Conservation (phyloP, 2,888 invertebrate species). For the Mellilla xanthometata region DNA sequence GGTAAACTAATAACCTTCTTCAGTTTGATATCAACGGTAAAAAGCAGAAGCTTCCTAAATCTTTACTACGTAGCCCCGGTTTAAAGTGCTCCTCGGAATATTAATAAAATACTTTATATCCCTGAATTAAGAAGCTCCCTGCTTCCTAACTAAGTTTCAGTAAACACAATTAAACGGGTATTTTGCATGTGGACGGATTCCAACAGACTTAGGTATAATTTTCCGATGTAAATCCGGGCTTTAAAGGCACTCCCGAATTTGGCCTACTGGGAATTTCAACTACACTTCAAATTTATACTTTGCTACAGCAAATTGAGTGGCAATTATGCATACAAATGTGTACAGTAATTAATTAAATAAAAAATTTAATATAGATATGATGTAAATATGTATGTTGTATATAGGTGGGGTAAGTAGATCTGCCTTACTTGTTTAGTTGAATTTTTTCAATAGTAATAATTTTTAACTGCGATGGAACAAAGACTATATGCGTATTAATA, state of each 20-base stretch:
- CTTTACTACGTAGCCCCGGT: no score
- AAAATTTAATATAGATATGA: no score
- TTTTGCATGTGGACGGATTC: conserved; percentile 66
- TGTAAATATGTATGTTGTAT: no score
- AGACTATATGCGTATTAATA: no score
- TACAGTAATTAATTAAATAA: conserved; percentile 6
- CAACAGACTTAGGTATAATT: conserved; percentile 65
- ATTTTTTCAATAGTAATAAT: no score
- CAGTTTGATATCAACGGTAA: no score
- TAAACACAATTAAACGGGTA: conserved; percentile 74
- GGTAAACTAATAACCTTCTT: no score
- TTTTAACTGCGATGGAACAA: no score
- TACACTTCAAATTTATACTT: conserved; percentile 26
- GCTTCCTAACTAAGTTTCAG: conserved; percentile 64
- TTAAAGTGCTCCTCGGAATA: background rate
- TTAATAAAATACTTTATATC: conserved; percentile 28
- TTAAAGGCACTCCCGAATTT: conserved; percentile 53
- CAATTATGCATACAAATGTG: conserved; percentile 17
- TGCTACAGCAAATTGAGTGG: conserved; percentile 38
- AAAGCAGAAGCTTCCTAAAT: no score
- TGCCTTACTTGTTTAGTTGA: no score
- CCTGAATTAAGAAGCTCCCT: conserved; percentile 55
- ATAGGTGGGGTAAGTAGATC: no score
- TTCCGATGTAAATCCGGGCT: conserved; percentile 63
- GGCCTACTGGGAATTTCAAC: conserved; percentile 53